phyloP scores from a whole-genome alignment of 2,888 invertebrate genomes.

The Sarcophaga subvicina region DNA sequence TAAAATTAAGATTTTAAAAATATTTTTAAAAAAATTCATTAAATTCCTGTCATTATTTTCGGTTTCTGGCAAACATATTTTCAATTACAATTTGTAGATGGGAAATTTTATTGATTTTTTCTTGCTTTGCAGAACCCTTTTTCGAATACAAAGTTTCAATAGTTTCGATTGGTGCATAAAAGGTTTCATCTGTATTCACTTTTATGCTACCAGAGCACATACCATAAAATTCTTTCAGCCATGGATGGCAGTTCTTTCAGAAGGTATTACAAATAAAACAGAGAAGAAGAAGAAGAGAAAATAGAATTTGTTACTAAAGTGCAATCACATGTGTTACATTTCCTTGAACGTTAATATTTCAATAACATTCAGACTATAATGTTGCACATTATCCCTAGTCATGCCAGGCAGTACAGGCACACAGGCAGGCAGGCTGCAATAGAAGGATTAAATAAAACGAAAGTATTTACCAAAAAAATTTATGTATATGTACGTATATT shows the following conservation, averaged over 20 bases:
- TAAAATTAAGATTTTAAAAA: too few species aligned
- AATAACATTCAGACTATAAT: slow-evolving; percentile 12
- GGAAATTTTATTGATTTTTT: too few species aligned
- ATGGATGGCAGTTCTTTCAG: neutral
- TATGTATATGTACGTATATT: neutral
- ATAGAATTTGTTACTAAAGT: neutral
- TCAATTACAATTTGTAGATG: too few species aligned
- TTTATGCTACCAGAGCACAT: neutral
- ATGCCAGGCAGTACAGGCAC: neutral
- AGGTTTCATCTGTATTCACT: neutral
- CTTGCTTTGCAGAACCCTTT: neutral
- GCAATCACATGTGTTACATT: slow-evolving; percentile 43
- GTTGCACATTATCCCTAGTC: neutral
- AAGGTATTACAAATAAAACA: neutral
- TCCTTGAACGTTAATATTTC: slow-evolving; percentile 29
- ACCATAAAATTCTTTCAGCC: slow-evolving; percentile 20
- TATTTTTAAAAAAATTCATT: too few species aligned
- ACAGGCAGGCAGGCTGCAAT: neutral
- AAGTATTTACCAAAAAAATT: neutral
- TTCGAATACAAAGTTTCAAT: neutral
- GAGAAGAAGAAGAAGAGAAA: neutral
- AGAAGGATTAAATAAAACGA: neutral
- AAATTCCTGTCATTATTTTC: too few species aligned
- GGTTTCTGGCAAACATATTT: too few species aligned
- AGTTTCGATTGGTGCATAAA: neutral